A percentile compares a stretch with the other conserved stretches of the same genome.
Conservation (phyloP, 2,113 vertebrate species). For the Salvelinus fontinalis region DNA sequence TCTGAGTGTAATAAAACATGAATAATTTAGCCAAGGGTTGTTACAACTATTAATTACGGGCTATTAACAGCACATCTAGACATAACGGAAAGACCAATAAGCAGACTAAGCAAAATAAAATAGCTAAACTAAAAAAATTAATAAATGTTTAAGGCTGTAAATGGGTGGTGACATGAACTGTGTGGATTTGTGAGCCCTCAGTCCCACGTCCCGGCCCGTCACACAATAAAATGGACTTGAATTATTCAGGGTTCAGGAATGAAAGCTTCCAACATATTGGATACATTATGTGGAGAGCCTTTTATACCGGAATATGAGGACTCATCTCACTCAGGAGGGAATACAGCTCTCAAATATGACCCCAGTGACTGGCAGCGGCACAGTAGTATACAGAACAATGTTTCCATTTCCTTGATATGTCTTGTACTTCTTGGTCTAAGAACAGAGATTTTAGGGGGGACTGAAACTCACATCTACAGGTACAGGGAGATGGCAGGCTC, state of each 20-base stretch:
- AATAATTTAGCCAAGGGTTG: slow-evolving; percentile 57
- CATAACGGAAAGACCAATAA: slow-evolving; percentile 7
- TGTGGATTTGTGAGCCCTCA: background rate
- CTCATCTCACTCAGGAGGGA: background rate
- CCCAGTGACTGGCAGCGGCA: background rate
- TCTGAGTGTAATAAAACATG: slow-evolving; percentile 47
- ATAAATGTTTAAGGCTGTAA: background rate
- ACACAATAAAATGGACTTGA: slow-evolving; percentile 16
- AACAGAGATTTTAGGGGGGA: no score
- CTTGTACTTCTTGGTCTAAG: background rate
- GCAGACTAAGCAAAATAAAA: slow-evolving; percentile 7
- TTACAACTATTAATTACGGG: slow-evolving; percentile 50
- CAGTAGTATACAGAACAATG: slow-evolving; percentile 1
- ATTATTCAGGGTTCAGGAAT: slow-evolving; percentile 33
- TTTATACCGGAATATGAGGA: slow-evolving; percentile 7
- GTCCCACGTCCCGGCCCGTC: slow-evolving; percentile 1
- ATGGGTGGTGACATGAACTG: background rate
- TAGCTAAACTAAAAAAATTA: background rate
- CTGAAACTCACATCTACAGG: background rate
- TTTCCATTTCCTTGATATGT: slow-evolving; percentile 13
- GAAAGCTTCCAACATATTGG: background rate
- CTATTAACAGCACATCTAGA: slow-evolving; percentile 35
- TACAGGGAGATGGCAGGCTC: background rate
- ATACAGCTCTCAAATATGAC: background rate
- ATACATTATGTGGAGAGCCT: slow-evolving; percentile 4